A percentile compares a stretch with the other conserved stretches of the same genome.
Conservation (phyloP, 2,888 invertebrate species). For the Nipponacmea schrenckii region DNA sequence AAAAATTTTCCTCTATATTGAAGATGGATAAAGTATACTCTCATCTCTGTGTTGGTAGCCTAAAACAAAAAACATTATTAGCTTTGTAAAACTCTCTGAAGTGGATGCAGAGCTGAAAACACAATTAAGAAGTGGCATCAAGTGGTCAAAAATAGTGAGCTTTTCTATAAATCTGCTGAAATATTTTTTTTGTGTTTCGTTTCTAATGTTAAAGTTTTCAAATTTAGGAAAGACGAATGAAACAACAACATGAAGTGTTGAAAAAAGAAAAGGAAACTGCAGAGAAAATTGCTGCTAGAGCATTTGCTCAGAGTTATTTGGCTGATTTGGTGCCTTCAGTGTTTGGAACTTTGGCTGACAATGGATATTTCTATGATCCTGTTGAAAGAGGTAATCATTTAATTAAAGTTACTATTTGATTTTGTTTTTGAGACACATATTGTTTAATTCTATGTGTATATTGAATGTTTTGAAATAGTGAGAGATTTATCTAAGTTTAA, state of each 20-base stretch:
- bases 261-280: conserved; percentile 80
- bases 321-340: conserved; percentile 87
- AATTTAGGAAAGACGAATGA: conserved; percentile 76
- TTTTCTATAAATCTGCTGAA: no score
- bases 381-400: conserved; percentile 72
- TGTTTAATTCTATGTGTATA: not conserved
- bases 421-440: not conserved
- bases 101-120: not conserved
- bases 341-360: conserved; percentile 81
- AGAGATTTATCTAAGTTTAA: not conserved
- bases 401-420: not conserved
- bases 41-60: no score
- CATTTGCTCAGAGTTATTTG: conserved; percentile 86
- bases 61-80: no score
- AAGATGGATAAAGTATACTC: no score
- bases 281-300: conserved; percentile 83
- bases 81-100: not conserved
- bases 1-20: no score
- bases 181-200: no score
- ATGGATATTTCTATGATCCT: conserved; percentile 76
- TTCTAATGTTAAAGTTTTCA: not conserved
- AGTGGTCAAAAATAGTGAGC: no score
- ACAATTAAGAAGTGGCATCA: no score
- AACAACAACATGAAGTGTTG: conserved; percentile 77
- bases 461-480: not conserved